Conservation (phyloP, 2,888 invertebrate genomes). For the Spilosoma lubricipeda region DNA sequence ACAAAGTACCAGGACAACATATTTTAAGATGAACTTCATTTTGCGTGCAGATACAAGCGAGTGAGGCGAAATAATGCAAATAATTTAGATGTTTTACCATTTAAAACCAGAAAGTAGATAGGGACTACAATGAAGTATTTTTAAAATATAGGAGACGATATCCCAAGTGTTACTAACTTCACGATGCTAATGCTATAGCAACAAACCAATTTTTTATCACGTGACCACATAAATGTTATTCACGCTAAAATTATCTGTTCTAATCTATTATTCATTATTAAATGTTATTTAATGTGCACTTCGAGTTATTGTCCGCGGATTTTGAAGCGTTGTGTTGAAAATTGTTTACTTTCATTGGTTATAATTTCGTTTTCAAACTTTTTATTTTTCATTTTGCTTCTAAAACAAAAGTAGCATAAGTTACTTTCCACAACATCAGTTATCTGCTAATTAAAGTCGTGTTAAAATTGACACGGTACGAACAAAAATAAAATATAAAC, state of each 20-base stretch:
- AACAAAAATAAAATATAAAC: no score
- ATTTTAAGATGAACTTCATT: slow-evolving; percentile 4
- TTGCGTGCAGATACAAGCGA: neutral
- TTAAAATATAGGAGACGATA: neutral
- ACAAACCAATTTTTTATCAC: neutral
- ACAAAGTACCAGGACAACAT: neutral
- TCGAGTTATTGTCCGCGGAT: no score
- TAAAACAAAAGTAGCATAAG: no score
- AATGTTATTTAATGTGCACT: no score
- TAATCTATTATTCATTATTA: no score
- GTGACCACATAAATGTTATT: neutral
- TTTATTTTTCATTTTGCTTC: no score
- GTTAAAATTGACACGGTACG: no score
- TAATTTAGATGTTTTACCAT: neutral
- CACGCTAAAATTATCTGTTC: neutral
- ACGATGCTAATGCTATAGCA: neutral
- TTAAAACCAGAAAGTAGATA: neutral
- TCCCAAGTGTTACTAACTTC: neutral
- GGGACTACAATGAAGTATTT: neutral
- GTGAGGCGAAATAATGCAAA: neutral
- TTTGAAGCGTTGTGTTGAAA: no score
- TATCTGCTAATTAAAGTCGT: no score
- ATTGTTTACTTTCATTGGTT: no score
- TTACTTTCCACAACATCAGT: no score
- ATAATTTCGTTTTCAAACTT: no score